Evolutionary conservation across 2,797 vertebrate species (phyloP).

Genomic region (Catharus ustulatus): DNA sequence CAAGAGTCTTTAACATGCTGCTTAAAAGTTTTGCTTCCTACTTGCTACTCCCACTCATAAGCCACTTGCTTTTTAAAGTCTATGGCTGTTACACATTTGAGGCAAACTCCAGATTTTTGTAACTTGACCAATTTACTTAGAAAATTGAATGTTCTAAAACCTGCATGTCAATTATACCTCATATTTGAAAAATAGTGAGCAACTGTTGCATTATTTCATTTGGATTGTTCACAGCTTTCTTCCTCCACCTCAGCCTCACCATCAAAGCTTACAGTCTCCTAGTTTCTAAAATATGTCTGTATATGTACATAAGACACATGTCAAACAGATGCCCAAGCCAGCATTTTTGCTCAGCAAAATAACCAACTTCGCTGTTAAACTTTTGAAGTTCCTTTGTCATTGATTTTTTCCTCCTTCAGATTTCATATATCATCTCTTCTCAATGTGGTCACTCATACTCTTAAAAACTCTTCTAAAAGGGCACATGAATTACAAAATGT

Average conservation of each 20-base stretch:
- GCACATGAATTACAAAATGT: neutral
- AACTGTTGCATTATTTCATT: neutral
- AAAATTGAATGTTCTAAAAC: neutral
- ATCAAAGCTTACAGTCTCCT: neutral
- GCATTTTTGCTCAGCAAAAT: neutral
- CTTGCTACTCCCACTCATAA: neutral
- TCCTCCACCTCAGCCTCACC: neutral
- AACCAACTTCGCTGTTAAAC: neutral
- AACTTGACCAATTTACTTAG: neutral
- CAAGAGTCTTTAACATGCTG: neutral
- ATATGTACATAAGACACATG: rapidly evolving
- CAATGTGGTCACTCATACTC: neutral
- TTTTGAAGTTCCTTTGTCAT: neutral
- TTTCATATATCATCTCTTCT: neutral
- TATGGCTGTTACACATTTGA: neutral
- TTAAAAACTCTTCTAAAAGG: neutral
- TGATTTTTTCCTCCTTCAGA: neutral
- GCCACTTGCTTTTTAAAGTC: neutral
- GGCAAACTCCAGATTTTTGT: neutral
- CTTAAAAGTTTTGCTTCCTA: neutral
- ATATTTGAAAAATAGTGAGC: neutral
- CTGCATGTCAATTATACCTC: neutral
- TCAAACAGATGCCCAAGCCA: neutral
- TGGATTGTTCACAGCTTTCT: neutral
- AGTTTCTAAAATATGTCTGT: neutral